phyloP scores from a whole-genome alignment of 2,797 vertebrate genomes.

The Chromis chromis region DNA sequence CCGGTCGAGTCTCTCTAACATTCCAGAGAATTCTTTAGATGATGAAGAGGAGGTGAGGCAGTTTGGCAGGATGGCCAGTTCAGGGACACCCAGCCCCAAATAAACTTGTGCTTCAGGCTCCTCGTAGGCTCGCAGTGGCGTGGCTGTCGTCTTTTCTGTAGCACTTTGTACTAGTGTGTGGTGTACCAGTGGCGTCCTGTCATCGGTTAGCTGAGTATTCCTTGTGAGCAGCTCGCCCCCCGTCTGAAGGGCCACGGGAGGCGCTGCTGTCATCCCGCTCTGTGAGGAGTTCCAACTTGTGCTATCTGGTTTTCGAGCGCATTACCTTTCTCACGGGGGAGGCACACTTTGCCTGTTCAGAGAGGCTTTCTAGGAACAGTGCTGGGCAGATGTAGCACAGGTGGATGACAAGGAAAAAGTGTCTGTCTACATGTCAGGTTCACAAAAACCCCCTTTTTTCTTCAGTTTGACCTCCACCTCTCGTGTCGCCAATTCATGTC shows the following conservation, averaged over 20 bases:
- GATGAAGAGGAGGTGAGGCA: neutral
- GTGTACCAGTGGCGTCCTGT: conserved; percentile 61
- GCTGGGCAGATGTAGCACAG: conserved; percentile 62
- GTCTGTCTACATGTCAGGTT: conserved; percentile 24
- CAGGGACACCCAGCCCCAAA: neutral
- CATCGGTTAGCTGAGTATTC: conserved; percentile 56
- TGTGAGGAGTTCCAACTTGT: conserved; percentile 28
- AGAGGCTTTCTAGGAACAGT: conserved; percentile 24
- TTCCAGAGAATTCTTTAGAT: conserved; percentile 63
- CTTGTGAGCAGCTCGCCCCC: conserved; percentile 58
- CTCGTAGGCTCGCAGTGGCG: conserved; percentile 58
- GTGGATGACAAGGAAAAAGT: conserved; percentile 9
- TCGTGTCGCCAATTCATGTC: conserved; percentile 28
- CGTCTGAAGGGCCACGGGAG: neutral
- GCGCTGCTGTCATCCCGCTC: conserved; percentile 21
- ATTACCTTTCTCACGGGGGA: conserved; percentile 28
- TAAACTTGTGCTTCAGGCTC: conserved; percentile 52
- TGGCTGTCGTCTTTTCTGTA: conserved; percentile 67
- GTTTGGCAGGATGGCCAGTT: conserved; percentile 12
- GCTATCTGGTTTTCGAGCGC: conserved; percentile 33
- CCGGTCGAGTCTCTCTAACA: conserved; percentile 56
- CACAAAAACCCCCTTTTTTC: neutral
- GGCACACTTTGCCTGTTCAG: conserved; percentile 29
- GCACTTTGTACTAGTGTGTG: conserved; percentile 76
- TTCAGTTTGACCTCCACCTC: conserved; percentile 37